A percentile compares a stretch with the other conserved stretches of the same genome.
phyloP scores from a whole-genome alignment of 1,140 invertebrate genomes.

The Pemphigus obesinymphae region DNA sequence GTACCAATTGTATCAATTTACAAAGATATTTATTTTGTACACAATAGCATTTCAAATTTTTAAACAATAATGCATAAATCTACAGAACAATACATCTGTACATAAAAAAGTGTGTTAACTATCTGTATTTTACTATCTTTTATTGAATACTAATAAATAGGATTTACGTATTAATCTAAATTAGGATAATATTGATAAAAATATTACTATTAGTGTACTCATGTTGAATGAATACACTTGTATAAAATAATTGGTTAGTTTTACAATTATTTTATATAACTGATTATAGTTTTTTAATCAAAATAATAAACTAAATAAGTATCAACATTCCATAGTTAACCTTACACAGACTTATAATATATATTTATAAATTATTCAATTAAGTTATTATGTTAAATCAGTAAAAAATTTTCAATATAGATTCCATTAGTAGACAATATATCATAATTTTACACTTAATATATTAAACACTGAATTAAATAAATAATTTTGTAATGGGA shows the following conservation, averaged over 20 bases:
- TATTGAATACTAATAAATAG: background rate
- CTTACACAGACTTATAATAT: background rate
- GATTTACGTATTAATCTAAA: background rate
- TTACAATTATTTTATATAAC: background rate
- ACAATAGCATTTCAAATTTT: background rate
- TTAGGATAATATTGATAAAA: background rate
- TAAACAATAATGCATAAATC: background rate
- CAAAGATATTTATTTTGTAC: background rate
- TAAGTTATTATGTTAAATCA: too few species aligned
- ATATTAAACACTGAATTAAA: too few species aligned
- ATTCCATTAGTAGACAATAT: too few species aligned
- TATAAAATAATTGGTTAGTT: background rate
- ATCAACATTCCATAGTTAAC: background rate
- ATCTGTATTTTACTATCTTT: background rate
- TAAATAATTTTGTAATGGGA: too few species aligned
- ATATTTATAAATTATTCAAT: background rate
- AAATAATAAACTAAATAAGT: background rate
- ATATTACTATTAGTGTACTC: background rate
- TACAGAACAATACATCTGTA: background rate
- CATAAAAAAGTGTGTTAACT: background rate
- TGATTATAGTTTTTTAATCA: background rate
- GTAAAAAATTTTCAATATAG: too few species aligned
- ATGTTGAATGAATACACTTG: background rate
- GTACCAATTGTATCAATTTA: background rate
- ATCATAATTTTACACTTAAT: too few species aligned